Conservation (phyloP, 2,113 vertebrate species). For the Platycercus adscitus region DNA sequence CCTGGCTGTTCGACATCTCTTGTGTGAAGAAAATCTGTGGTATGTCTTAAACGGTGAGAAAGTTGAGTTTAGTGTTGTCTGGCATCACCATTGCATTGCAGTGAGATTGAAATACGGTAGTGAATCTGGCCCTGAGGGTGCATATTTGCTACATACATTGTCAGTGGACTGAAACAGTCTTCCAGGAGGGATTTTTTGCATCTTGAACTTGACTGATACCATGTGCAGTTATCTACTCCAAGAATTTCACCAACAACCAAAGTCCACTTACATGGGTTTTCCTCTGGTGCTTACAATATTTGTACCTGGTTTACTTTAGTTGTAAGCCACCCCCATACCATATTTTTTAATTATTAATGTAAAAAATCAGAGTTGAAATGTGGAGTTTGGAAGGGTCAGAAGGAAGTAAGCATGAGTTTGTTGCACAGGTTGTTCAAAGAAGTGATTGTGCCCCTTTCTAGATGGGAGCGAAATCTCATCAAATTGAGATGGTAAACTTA, state of each 20-base stretch:
- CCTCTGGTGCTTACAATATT: neutral
- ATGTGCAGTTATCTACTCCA: neutral
- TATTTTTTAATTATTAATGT: neutral
- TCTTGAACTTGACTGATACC: neutral
- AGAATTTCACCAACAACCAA: neutral
- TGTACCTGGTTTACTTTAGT: neutral
- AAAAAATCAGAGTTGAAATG: neutral
- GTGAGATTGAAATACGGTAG: neutral
- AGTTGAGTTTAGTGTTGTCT: neutral
- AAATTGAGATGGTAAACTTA: neutral
- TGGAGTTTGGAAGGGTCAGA: neutral
- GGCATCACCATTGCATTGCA: neutral
- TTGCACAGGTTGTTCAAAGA: neutral
- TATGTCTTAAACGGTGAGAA: neutral
- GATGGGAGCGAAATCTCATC: neutral
- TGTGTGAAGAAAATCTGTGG: neutral
- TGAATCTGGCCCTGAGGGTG: neutral
- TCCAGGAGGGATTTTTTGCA: neutral
- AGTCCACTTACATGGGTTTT: neutral
- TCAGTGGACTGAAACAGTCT: neutral
- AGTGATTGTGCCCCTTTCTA: neutral
- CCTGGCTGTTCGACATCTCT: neutral
- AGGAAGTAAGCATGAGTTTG: neutral
- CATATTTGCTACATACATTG: neutral
- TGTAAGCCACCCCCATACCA: fast-evolving